Evolutionary conservation across 2,113 vertebrate genomes (phyloP).

Genomic region (Chloroceryle aenea): DNA sequence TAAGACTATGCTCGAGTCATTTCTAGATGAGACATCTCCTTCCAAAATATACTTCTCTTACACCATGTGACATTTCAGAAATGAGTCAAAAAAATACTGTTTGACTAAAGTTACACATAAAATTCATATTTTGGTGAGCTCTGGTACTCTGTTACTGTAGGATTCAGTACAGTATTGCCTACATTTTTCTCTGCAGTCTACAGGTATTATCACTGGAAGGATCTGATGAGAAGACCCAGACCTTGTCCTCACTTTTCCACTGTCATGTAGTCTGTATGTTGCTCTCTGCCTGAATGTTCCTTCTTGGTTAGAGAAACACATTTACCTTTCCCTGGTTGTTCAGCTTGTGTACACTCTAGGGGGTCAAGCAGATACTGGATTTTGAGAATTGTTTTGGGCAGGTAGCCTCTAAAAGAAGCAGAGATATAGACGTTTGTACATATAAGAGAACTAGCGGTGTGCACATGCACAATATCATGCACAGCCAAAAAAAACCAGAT

Average conservation of each 20-base stretch:
- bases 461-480: accelerated
- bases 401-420: not conserved
- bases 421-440: not conserved
- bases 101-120: not conserved
- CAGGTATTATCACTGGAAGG: not conserved
- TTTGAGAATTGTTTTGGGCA: not conserved
- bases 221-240: not conserved
- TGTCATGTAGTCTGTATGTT: not conserved
- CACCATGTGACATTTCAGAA: not conserved
- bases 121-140: not conserved
- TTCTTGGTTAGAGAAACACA: not conserved
- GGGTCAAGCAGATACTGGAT: not conserved
- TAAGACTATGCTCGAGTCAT: not conserved
- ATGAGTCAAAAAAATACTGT: slow-evolving; percentile 6
- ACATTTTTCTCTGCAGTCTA: not conserved
- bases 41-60: slow-evolving; percentile 8
- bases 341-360: not conserved
- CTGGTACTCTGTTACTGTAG: not conserved
- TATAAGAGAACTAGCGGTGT: not conserved
- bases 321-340: not conserved
- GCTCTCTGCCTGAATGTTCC: not conserved
- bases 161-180: not conserved
- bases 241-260: not conserved
- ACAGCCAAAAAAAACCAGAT: not conserved
- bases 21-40: slow-evolving; percentile 7